A percentile compares a stretch with the other conserved stretches of the same genome.
These are phyloP conservation scores for Myotis davidii DNA, from an alignment of 2,113 vertebrate species.

Conservation along the genomic window DNA sequence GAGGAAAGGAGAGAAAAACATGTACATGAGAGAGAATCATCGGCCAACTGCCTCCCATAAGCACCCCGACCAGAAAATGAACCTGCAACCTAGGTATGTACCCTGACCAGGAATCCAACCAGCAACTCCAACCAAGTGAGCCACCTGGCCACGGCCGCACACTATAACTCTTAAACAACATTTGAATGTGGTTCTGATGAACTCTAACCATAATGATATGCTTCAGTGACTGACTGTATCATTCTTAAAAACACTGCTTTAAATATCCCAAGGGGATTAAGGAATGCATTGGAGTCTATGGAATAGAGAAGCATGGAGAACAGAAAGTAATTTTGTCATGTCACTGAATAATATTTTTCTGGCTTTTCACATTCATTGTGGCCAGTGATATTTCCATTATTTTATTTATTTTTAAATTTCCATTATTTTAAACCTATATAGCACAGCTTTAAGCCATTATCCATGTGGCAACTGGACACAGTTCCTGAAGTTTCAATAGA, in stretches of 20 bases:
- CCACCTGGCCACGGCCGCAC: no score
- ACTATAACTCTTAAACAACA: background rate
- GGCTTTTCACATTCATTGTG: background rate
- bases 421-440: background rate
- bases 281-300: background rate
- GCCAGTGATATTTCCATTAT: background rate
- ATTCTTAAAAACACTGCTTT: background rate
- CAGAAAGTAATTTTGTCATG: background rate
- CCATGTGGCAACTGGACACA: background rate
- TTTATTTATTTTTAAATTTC: background rate
- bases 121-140: background rate
- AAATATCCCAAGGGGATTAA: background rate
- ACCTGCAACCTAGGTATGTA: background rate
- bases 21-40: background rate
- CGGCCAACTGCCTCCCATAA: background rate
- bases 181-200: conserved; percentile 17
- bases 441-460: background rate
- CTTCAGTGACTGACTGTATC: background rate
- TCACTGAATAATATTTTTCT: background rate
- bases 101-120: no score
- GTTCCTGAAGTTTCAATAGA: background rate
- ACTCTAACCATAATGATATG: background rate
- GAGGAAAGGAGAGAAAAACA: background rate
- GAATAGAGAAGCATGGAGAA: background rate
- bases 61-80: background rate